A percentile compares a stretch with the other conserved stretches of the same genome.
Conservation (phyloP, 2,113 vertebrate species). For the Paramisgurnus dabryanus region DNA sequence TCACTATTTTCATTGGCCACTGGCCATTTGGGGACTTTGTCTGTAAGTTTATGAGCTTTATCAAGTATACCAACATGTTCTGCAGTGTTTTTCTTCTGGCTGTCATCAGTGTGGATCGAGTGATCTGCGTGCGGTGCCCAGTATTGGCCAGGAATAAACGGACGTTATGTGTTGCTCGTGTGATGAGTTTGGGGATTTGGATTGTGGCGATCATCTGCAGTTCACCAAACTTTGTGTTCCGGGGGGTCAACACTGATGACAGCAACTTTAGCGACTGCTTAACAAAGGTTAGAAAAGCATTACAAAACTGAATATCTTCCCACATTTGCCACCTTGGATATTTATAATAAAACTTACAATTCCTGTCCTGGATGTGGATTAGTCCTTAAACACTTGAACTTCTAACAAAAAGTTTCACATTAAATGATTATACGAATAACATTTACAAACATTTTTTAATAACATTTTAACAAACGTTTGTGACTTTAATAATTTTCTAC, state of each 20-base stretch:
- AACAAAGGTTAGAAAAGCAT: neutral
- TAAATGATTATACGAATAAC: too few relatives aligned
- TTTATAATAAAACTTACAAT: too few relatives aligned
- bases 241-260: constrained; percentile 55
- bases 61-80: constrained; percentile 78
- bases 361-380: too few relatives aligned
- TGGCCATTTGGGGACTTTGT: constrained; percentile 75
- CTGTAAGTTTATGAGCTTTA: constrained; percentile 78
- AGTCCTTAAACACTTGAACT: too few relatives aligned
- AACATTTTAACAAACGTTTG: too few relatives aligned
- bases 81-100: constrained; percentile 77
- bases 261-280: constrained; percentile 70
- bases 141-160: constrained; percentile 67
- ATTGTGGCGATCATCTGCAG: constrained; percentile 57
- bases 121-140: constrained; percentile 69
- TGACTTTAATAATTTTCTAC: too few relatives aligned
- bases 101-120: constrained; percentile 80
- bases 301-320: neutral
- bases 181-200: constrained; percentile 66
- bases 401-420: too few relatives aligned
- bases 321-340: too few relatives aligned
- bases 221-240: constrained; percentile 66
- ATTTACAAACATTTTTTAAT: too few relatives aligned
- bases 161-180: constrained; percentile 45
- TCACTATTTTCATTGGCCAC: constrained; percentile 66